Evolutionary conservation across 2,888 invertebrate genomes (phyloP).

Genomic region (Erebia epiphron): DNA sequence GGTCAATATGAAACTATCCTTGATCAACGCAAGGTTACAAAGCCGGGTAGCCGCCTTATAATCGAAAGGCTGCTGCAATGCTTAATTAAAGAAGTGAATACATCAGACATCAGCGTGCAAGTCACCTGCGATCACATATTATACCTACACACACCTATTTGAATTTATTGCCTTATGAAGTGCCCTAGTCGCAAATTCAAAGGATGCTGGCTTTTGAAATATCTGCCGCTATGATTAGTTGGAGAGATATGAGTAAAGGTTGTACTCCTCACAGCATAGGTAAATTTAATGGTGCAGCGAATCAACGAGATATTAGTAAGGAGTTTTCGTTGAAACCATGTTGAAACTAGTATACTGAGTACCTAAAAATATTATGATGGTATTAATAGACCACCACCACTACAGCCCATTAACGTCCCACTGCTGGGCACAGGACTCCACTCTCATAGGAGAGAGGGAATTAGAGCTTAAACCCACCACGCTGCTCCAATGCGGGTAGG

Average conservation of each 20-base stretch:
- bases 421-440: no score
- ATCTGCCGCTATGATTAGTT: not conserved
- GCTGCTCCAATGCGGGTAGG: no score
- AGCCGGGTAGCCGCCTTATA: conserved; percentile 77
- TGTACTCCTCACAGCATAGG: not conserved
- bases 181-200: not conserved
- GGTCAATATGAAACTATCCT: conserved; percentile 45
- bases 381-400: no score
- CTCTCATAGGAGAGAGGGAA: no score
- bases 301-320: not conserved
- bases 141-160: conserved; percentile 27
- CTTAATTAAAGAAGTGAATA: conserved; percentile 81
- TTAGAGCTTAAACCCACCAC: no score
- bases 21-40: conserved; percentile 60
- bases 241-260: not conserved
- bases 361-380: no score
- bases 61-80: conserved; percentile 79
- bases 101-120: conserved; percentile 62
- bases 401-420: no score
- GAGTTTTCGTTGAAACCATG: no score
- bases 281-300: not conserved
- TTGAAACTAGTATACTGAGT: no score
- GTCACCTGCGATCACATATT: conserved; percentile 74
- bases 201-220: not conserved
- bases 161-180: conserved; percentile 8